Conservation (phyloP, 2,113 vertebrate genomes). For the Thinocorus orbignyianus region DNA sequence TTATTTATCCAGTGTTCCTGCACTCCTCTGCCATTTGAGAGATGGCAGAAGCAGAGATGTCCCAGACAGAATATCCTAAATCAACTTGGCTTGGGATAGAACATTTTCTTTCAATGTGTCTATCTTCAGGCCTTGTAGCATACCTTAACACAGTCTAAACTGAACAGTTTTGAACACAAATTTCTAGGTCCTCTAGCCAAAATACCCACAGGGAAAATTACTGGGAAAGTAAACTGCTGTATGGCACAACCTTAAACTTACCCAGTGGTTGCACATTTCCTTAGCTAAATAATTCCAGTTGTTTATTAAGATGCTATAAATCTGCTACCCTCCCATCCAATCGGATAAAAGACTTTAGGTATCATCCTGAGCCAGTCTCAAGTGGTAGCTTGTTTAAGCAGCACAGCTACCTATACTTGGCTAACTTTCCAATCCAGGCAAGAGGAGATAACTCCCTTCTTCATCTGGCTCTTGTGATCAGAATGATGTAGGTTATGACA, state of each 20-base stretch:
- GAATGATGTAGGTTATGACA: background rate
- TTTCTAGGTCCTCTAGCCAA: background rate
- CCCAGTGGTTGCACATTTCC: background rate
- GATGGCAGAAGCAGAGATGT: background rate
- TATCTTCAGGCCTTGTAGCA: background rate
- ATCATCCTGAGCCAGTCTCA: background rate
- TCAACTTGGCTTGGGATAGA: background rate
- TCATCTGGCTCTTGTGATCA: background rate
- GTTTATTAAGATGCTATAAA: background rate
- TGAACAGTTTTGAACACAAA: background rate
- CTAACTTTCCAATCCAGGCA: background rate
- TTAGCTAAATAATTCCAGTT: background rate
- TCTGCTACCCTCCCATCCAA: background rate
- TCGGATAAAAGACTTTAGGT: background rate
- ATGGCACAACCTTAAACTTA: background rate
- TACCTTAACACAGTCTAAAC: background rate
- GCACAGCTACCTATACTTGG: background rate
- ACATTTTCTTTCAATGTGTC: background rate
- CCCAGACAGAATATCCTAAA: background rate
- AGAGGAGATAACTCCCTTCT: background rate
- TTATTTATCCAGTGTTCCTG: background rate
- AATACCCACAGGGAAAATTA: background rate
- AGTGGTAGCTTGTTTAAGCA: background rate
- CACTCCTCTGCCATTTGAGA: background rate
- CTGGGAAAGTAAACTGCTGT: background rate